Evolutionary conservation across 2,113 vertebrate species (phyloP).

Genomic region (Coturnix japonica): DNA sequence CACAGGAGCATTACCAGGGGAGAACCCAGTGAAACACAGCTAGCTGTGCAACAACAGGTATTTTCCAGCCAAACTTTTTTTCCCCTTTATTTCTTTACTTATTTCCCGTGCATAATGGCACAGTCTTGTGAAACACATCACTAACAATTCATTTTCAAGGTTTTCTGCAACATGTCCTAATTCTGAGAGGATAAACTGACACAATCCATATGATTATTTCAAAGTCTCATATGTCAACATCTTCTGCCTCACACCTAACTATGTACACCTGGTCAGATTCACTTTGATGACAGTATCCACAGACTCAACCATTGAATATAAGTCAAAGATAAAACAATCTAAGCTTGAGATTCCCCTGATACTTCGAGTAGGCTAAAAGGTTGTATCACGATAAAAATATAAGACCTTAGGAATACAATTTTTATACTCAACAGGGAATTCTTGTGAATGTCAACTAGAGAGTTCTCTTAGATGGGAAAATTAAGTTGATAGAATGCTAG

Average conservation of each 20-base stretch:
- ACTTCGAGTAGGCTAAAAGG: background rate
- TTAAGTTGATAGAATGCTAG: background rate
- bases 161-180: background rate
- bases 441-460: background rate
- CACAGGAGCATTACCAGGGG: background rate
- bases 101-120: background rate
- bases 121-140: background rate
- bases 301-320: fast-evolving
- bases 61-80: background rate
- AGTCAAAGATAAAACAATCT: background rate
- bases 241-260: background rate
- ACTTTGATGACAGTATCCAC: background rate
- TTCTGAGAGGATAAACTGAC: background rate
- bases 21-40: background rate
- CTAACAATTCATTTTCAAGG: background rate
- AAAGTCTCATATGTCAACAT: background rate
- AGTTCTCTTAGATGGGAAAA: background rate
- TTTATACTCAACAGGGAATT: background rate
- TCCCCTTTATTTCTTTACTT: background rate
- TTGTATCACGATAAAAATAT: background rate
- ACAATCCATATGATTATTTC: background rate
- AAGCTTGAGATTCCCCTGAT: background rate
- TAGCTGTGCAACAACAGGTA: background rate
- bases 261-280: background rate
- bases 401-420: background rate